Evolutionary conservation across 2,797 vertebrate genomes (phyloP), one percentile per base, ranked within the genome.

Genomic region (Acrossocheilus fasciatus): DNA sequence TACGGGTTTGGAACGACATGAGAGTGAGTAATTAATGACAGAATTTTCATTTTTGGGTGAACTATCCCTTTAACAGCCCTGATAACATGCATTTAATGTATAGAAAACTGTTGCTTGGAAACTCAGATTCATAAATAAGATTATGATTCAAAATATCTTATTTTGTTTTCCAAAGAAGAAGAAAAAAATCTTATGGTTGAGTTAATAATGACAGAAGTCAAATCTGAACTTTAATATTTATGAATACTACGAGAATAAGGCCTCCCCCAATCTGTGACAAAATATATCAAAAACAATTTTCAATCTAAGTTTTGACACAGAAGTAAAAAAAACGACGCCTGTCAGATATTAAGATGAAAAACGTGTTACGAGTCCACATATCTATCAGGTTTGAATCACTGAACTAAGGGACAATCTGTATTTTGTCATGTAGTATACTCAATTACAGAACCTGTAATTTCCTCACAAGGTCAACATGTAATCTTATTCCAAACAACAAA

Each of bases 391-490:
- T 26, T 66, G 15, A 88, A 70, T n/a, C n/a, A 75, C 50, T 30
- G 57, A 76, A 66, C 30, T 20, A 70, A n/a, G 30, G 62, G 18
- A 83, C 34, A 45, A 57, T 82, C 34, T 64, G 39, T 80, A n/a
- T 59, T 78, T 59, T 78, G 34, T 41, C 20, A 64, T 66, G 41
- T 34, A 68, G 26, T 4, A 81, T 68, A 45, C 43, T 81, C 79
- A 68, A 45, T 81, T 50, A 47, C 34, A 45, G 39, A 74, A n/a
- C 41, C 80, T 72, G 54, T 2, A 62, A 54, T 79, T 89, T 78
- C 57, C 43, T 17, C 57, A 54, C 76, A 87, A 89, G 75, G 69
- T 86, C 75, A 84, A 45, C 30, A 79, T 52, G 72, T 73, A 68
- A 80, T 86, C 75, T 50, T 78, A 80, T 45, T 72, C 26, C 81